A percentile compares a stretch with the other conserved stretches of the same genome.
Conservation (phyloP, 2,888 invertebrate species). For the Cetonia aurata region DNA sequence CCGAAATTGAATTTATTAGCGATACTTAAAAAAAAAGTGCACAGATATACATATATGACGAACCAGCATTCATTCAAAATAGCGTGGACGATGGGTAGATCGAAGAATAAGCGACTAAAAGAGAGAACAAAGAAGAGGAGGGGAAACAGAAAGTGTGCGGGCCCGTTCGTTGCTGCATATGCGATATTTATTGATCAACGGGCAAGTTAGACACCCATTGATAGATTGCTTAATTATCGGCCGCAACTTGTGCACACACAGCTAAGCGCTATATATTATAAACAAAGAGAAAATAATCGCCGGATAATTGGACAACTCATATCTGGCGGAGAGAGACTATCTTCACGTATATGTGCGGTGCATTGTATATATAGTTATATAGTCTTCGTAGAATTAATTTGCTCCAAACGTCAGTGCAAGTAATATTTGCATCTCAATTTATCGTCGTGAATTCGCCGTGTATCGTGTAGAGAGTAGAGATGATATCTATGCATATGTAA, state of each 20-base stretch:
- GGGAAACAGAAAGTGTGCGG: conserved; percentile 44
- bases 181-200: conserved; percentile 52
- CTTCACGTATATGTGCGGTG: no score
- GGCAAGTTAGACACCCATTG: conserved; percentile 58
- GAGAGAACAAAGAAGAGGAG: conserved; percentile 42
- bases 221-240: conserved; percentile 66
- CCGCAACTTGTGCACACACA: conserved; percentile 56
- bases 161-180: conserved; percentile 48
- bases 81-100: conserved; percentile 10
- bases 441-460: neutral
- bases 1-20: no score
- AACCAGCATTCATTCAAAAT: neutral
- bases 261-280: conserved; percentile 61
- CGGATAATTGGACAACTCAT: conserved; percentile 61
- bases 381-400: conserved; percentile 31
- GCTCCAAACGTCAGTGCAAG: conserved; percentile 25
- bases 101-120: conserved; percentile 10
- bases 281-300: conserved; percentile 63
- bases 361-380: no score
- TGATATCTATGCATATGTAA: no score
- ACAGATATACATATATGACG: no score
- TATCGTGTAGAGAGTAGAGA: neutral
- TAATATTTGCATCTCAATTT: conserved; percentile 30
- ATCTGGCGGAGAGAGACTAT: conserved; percentile 31
- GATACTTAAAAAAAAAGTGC: no score